These are phyloP conservation scores for Sipha flava DNA, from an alignment of 1,140 invertebrate genomes.

Conservation along the genomic window DNA sequence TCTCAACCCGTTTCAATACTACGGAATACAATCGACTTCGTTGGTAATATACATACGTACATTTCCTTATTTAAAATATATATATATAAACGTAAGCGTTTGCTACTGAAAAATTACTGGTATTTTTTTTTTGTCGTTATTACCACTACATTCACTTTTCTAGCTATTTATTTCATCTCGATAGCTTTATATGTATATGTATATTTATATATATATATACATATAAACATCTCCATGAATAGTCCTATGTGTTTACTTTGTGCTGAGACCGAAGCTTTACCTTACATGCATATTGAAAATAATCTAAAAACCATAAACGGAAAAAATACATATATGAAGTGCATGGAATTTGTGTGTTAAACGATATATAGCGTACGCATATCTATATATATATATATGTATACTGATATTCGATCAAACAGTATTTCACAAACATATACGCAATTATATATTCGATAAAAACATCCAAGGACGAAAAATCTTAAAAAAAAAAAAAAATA, in stretches of 20 bases:
- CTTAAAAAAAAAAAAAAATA: no score
- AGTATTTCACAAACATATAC: no score
- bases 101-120: neutral
- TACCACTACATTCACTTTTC: neutral
- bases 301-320: neutral
- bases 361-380: no score
- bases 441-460: no score
- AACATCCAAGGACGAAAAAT: no score
- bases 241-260: neutral
- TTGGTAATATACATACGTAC: no score
- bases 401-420: no score
- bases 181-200: neutral
- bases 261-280: neutral
- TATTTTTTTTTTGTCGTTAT: constrained; percentile 1
- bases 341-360: no score
- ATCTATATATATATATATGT: no score
- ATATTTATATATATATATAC: no score
- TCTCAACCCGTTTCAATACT: neutral
- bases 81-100: neutral
- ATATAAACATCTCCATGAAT: no score
- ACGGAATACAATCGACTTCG: neutral
- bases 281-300: neutral
- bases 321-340: neutral
- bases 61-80: neutral
- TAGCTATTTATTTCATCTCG: neutral